Conservation (phyloP, 2,113 vertebrate genomes). For the Illadopsis cleaveri region DNA sequence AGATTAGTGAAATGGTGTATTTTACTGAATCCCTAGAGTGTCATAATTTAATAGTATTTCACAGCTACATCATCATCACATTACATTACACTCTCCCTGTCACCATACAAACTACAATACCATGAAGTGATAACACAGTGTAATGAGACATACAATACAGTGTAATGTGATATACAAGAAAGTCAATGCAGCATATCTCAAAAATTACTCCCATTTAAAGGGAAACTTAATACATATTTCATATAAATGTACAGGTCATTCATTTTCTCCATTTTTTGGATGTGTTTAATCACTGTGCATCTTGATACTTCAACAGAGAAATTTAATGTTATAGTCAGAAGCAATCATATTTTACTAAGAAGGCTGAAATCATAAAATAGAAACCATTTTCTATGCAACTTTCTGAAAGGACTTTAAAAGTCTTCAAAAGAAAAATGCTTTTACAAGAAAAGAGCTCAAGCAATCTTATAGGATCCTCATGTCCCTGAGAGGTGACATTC, state of each 20-base stretch:
- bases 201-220: slow-evolving; percentile 62
- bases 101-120: slow-evolving; percentile 56
- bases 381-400: not conserved
- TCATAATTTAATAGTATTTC: slow-evolving; percentile 72
- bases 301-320: slow-evolving; percentile 47
- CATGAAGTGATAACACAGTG: slow-evolving; percentile 70
- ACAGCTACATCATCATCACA: slow-evolving; percentile 68
- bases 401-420: not conserved
- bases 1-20: slow-evolving; percentile 46
- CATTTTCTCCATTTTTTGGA: slow-evolving; percentile 58
- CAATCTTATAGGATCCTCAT: not conserved
- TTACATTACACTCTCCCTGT: slow-evolving; percentile 65
- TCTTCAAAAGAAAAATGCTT: not conserved
- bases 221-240: slow-evolving; percentile 51
- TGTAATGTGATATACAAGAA: slow-evolving; percentile 73
- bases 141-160: slow-evolving; percentile 74
- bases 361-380: slow-evolving; percentile 2
- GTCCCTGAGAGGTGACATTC: not conserved
- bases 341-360: slow-evolving; percentile 33
- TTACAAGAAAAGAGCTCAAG: not conserved
- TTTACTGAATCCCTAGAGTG: slow-evolving; percentile 60
- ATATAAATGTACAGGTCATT: slow-evolving; percentile 66
- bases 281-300: slow-evolving; percentile 57
- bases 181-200: slow-evolving; percentile 70
- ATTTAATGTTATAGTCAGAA: slow-evolving; percentile 32